Evolutionary conservation across 2,888 invertebrate species (phyloP).

Genomic region (Odontocolon sp.): DNA sequence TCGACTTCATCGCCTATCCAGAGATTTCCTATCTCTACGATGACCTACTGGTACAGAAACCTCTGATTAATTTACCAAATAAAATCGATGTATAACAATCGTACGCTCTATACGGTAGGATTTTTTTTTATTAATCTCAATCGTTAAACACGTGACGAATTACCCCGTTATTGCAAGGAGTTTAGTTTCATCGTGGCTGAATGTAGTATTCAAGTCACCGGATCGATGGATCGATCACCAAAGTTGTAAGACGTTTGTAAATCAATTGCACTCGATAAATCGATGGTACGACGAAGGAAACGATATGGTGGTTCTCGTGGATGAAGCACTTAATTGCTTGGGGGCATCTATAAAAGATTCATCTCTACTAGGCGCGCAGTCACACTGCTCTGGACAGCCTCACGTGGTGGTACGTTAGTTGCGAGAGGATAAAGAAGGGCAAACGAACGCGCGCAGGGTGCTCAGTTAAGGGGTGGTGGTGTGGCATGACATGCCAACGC

Average conservation of each 20-base stretch:
- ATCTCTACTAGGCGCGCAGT: slow-evolving; percentile 30
- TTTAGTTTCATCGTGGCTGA: neutral
- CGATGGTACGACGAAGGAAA: no score
- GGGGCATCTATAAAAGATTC: slow-evolving; percentile 58
- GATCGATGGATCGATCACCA: slow-evolving; percentile 5
- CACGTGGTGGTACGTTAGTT: slow-evolving; percentile 46
- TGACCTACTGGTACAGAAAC: slow-evolving; percentile 73
- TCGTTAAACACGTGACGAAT: neutral
- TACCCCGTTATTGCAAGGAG: neutral
- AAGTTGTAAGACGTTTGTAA: no score
- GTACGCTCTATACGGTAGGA: neutral
- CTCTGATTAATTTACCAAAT: neutral
- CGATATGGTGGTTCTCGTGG: neutral
- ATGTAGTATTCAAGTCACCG: neutral
- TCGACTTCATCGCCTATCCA: slow-evolving; percentile 77
- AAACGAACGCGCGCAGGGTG: neutral
- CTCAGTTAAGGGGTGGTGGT: slow-evolving; percentile 60
- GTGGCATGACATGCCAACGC: slow-evolving; percentile 48
- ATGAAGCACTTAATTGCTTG: slow-evolving; percentile 47
- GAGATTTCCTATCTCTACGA: slow-evolving; percentile 78
- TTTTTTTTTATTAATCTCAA: slow-evolving; percentile 13
- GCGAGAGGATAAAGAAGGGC: neutral
- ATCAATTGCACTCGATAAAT: no score
- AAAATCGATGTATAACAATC: neutral
- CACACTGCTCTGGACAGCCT: slow-evolving; percentile 11